Evolutionary conservation across 2,797 vertebrate species (phyloP), one percentile per base, ranked within the genome.

Genomic region (Chiroxiphia lanceolata): DNA sequence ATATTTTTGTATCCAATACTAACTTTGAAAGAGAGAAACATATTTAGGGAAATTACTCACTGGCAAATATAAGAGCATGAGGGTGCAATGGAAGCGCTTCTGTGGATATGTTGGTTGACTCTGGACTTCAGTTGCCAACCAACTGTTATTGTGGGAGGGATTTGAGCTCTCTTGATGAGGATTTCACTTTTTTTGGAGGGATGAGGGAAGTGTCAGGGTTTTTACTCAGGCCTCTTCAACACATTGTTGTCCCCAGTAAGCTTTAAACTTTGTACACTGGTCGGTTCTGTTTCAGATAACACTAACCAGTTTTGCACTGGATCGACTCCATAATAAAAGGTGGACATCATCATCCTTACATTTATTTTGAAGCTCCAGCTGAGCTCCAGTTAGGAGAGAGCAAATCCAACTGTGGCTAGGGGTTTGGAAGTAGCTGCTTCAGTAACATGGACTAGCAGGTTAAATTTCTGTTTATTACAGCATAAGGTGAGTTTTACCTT

Each of bases 271-370:
- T 23, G 29, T 45, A 15, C 3, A 7, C 6, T 71, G n/a, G 31
- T 78, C 31, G n/a, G 1, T 25, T 85, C 26, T 67, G 34, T 74
- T 88, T 63, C 61, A 33, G 70, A 26, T 87, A 36, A 10, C 57
- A 6, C 21, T 74, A 76, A 34, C 25, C 60, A 65, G 69, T 27
- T 88, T 68, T 47, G 16, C 48, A 21, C 6, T 9, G n/a, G 17
- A n/a, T 57, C 9, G 6, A 5, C 27, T 56, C 31, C 0, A 0
- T 22, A 17, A 82, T 8, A 44, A n/a, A 78, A 68, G 15, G 38
- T 38, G 38, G 36, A 44, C 36, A 20, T 75, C 19, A 11, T 68
- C 47, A 75, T 60, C 53, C 57, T 56, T 64, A 36, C 1, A 6
- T 4, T 54, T 54, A 34, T 23, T 90, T 38, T 69, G 68, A 75